These are phyloP conservation scores for Aix galericulata DNA, from an alignment of 2,113 vertebrate species.

Conservation along the genomic window DNA sequence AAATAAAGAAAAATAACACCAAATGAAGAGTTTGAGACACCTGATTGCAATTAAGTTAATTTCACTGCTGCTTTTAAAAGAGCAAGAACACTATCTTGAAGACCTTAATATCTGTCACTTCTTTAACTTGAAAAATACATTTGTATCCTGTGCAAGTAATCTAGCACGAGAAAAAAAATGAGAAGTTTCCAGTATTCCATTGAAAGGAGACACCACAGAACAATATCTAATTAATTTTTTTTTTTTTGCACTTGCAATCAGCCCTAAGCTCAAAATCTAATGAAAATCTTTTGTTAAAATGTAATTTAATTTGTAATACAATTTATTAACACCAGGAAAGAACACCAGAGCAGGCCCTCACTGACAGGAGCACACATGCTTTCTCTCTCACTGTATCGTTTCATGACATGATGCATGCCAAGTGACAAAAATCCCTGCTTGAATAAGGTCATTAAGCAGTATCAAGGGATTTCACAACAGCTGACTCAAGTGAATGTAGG, in stretches of 20 bases:
- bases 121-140: background rate
- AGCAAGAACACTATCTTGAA: background rate
- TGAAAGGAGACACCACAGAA: background rate
- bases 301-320: background rate
- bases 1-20: background rate
- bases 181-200: background rate
- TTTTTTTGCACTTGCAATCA: background rate
- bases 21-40: background rate
- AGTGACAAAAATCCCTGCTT: background rate
- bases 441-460: background rate
- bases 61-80: background rate
- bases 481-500: background rate
- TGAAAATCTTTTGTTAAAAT: background rate
- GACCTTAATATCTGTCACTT: background rate
- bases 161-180: background rate
- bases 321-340: background rate
- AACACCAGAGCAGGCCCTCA: background rate
- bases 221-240: background rate
- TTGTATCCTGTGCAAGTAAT: background rate
- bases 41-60: background rate
- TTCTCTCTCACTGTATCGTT: background rate
- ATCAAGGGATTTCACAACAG: constrained; percentile 1
- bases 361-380: background rate
- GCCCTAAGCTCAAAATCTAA: background rate
- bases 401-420: background rate